These are phyloP conservation scores for Struthidea cinerea DNA, from an alignment of 2,113 vertebrate species.

Conservation along the genomic window DNA sequence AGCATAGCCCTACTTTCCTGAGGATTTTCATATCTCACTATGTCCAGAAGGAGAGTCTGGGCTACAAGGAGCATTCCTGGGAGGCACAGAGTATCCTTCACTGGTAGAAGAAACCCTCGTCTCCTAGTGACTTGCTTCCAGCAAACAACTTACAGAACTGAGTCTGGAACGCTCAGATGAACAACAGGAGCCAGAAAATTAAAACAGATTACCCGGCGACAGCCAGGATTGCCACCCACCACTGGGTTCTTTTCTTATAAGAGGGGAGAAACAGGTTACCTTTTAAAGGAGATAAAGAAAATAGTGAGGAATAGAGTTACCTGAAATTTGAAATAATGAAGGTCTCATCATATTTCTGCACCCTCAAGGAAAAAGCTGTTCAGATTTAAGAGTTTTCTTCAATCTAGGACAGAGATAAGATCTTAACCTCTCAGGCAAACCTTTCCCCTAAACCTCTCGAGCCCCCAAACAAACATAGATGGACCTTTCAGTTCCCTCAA, in stretches of 20 bases:
- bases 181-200: not conserved
- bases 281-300: not conserved
- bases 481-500: constrained; percentile 9
- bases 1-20: not conserved
- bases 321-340: constrained; percentile 15
- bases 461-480: constrained; percentile 42
- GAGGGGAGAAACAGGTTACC: not conserved
- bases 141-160: not conserved
- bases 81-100: not conserved
- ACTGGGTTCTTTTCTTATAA: not conserved
- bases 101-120: not conserved
- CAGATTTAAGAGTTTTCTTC: not conserved
- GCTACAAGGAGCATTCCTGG: not conserved
- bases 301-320: not conserved
- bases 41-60: not conserved
- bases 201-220: not conserved
- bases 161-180: not conserved
- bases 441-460: not conserved
- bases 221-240: not conserved
- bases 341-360: not conserved
- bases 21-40: not conserved
- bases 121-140: not conserved
- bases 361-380: not conserved
- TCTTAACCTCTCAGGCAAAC: not conserved
- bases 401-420: not conserved